Conservation (phyloP, 2,113 vertebrate genomes). For the Eulacestoma nigropectus region DNA sequence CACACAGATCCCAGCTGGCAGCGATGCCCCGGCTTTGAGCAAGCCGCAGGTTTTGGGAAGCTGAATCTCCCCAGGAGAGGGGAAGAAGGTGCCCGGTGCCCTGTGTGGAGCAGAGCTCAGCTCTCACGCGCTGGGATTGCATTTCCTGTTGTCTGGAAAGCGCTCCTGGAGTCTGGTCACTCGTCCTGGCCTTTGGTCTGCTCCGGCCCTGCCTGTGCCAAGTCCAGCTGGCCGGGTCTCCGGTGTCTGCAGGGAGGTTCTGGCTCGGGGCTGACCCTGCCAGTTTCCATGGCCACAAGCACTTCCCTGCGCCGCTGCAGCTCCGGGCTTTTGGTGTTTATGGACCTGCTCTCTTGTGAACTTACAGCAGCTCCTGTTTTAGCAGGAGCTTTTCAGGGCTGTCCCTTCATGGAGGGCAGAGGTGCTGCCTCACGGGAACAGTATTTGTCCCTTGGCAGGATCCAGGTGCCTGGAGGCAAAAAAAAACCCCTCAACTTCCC, state of each 20-base stretch:
- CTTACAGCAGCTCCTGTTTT: not conserved
- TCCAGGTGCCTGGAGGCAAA: accelerated
- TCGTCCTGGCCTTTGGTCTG: not conserved
- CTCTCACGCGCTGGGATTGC: not conserved
- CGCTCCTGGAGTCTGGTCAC: accelerated
- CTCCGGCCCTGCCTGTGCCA: not conserved
- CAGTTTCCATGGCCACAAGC: not conserved
- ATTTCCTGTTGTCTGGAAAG: not conserved
- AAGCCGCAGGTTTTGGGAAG: not conserved
- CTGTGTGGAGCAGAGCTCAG: not conserved
- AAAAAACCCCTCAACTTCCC: not conserved
- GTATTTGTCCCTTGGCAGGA: too few relatives aligned
- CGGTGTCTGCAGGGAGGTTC: not conserved
- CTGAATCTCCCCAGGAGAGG: not conserved
- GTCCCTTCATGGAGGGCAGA: not conserved
- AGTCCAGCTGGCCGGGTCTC: not conserved
- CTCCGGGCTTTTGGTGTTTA: not conserved
- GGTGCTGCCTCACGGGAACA: accelerated
- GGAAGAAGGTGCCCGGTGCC: not conserved
- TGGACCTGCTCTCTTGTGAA: not conserved
- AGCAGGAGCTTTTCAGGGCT: not conserved
- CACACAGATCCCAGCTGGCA: not conserved
- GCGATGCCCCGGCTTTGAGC: not conserved
- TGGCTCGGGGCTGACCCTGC: not conserved
- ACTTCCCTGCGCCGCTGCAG: not conserved